A percentile compares a stretch with the other conserved stretches of the same genome.
Conservation (phyloP, 37 sponge, comb jelly and placozoan genomes). For the Ephydatia muelleri region DNA sequence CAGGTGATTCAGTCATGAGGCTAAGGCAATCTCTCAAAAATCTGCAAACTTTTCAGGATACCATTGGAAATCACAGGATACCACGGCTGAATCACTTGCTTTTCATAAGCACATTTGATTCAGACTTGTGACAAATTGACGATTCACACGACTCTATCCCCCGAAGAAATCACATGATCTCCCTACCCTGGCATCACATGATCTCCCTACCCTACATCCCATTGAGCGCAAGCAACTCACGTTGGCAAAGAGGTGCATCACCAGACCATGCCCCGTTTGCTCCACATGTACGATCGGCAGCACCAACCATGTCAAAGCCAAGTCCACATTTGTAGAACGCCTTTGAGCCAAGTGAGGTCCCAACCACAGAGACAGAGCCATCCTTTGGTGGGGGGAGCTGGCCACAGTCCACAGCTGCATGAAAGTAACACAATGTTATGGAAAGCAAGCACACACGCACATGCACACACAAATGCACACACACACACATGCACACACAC, state of each 20-base stretch:
- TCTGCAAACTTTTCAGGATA: no score
- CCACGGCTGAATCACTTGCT: no score
- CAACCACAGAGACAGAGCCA: slow-evolving; percentile 27
- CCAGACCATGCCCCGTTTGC: slow-evolving; percentile 57
- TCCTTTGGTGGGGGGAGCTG: slow-evolving; percentile 6
- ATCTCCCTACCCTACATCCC: no score
- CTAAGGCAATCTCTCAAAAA: no score
- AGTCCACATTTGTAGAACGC: slow-evolving; percentile 40
- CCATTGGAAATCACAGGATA: no score
- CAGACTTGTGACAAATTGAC: no score
- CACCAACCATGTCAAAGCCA: slow-evolving; percentile 44
- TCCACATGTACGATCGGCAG: slow-evolving; percentile 24
- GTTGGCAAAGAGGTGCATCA: slow-evolving; percentile 32
- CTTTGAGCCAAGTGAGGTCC: neutral
- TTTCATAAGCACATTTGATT: no score
- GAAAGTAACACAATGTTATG: neutral
- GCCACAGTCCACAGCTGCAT: slow-evolving; percentile 38
- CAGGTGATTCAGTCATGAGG: no score
- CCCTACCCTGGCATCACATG: no score
- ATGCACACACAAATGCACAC: slow-evolving; percentile 33
- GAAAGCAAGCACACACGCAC: slow-evolving; percentile 7
- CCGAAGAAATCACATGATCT: no score
- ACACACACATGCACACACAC: slow-evolving; percentile 33
- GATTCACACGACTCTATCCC: no score
- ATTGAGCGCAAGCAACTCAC: slow-evolving; percentile 10